Conservation (phyloP, 2,888 invertebrate genomes). For the Drosophila seclusa region DNA sequence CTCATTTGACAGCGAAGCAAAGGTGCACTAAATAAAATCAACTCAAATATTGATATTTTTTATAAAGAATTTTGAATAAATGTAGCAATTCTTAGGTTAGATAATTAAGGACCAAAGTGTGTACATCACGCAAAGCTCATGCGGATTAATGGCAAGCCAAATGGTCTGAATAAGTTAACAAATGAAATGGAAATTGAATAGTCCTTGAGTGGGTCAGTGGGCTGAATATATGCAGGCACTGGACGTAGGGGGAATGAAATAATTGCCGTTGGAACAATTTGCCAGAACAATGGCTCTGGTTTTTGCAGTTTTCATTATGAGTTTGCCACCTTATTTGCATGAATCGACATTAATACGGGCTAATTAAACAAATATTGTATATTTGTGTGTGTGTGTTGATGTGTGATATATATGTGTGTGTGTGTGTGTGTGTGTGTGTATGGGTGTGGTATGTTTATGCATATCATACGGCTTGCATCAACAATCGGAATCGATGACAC, state of each 20-base stretch:
- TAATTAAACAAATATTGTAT: constrained; percentile 74
- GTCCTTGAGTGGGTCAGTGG: constrained; percentile 63
- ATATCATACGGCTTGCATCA: constrained; percentile 63
- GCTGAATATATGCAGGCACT: background rate
- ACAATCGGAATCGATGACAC: constrained; percentile 57
- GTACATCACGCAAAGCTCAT: constrained; percentile 29
- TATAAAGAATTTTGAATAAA: background rate
- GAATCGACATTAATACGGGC: constrained; percentile 74
- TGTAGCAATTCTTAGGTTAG: constrained; percentile 6
- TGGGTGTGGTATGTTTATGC: constrained; percentile 36
- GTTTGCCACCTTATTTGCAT: constrained; percentile 65
- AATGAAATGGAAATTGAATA: constrained; percentile 61
- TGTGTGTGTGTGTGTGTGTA: background rate
- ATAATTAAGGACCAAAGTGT: constrained; percentile 32
- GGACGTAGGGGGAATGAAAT: constrained; percentile 2
- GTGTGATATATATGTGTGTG: background rate
- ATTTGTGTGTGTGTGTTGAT: background rate
- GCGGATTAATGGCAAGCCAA: constrained; percentile 45
- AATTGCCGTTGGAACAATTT: constrained; percentile 47
- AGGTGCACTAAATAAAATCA: no score
- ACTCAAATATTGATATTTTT: background rate
- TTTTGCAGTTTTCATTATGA: constrained; percentile 49
- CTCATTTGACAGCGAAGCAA: background rate
- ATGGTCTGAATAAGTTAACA: constrained; percentile 55
- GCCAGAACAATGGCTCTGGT: constrained; percentile 54